A percentile compares a stretch with the other conserved stretches of the same genome.
phyloP scores from a whole-genome alignment of 1,140 invertebrate species.

The Pogonomyrmex barbatus region DNA sequence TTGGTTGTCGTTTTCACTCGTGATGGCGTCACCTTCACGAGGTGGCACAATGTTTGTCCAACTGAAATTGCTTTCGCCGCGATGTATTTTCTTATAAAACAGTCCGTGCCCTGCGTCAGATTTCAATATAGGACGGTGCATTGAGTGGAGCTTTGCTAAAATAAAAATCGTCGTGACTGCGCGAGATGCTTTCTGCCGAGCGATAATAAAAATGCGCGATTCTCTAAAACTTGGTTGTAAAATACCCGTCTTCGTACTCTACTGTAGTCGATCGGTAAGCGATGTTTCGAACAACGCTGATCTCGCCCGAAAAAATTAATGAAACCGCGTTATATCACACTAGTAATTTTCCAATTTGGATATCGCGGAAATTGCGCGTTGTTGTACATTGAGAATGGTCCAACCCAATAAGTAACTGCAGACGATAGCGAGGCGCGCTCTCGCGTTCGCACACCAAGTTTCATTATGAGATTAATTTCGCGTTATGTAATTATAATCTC shows the following conservation, averaged over 20 bases:
- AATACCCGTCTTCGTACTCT: constrained; percentile 3
- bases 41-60: constrained; percentile 38
- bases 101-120: constrained; percentile 27
- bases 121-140: constrained; percentile 38
- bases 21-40: not conserved
- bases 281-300: constrained; percentile 2
- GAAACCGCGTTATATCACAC: not conserved
- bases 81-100: constrained; percentile 60
- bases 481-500: constrained; percentile 50
- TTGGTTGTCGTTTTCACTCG: constrained; percentile 29
- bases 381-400: constrained; percentile 21
- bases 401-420: constrained; percentile 30
- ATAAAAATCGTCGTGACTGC: constrained; percentile 19
- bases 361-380: constrained; percentile 21
- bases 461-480: constrained; percentile 50
- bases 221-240: constrained; percentile 19
- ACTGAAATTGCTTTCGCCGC: constrained; percentile 49
- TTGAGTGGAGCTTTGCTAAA: not conserved
- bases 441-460: not conserved
- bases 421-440: not conserved
- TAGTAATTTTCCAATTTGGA: constrained; percentile 38
- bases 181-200: constrained; percentile 2
- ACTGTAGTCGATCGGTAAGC: not conserved
- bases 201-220: constrained; percentile 39
- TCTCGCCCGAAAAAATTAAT: constrained; percentile 14